Conservation (phyloP, 92 coral and sea anemone genomes). For the Phenganax subtilis region DNA sequence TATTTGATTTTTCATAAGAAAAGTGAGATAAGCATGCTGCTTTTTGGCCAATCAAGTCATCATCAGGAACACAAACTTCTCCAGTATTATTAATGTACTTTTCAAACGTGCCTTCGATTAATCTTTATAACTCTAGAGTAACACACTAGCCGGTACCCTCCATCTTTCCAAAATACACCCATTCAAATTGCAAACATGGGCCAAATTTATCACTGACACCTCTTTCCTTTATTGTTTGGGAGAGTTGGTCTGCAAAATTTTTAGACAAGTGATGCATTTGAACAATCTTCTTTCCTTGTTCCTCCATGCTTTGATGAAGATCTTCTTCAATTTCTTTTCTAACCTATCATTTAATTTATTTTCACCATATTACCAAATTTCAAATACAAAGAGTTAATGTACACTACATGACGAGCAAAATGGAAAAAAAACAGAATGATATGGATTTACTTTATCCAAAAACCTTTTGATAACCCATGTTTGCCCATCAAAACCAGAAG, state of each 20-base stretch:
- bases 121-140: not conserved
- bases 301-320: slow-evolving; percentile 28
- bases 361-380: too few species aligned
- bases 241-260: slow-evolving; percentile 23
- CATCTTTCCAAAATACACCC: not conserved
- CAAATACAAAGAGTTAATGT: too few species aligned
- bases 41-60: not conserved
- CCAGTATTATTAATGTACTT: not conserved
- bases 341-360: not conserved
- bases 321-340: not conserved
- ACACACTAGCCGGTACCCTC: not conserved
- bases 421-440: too few species aligned
- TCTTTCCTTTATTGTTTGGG: not conserved
- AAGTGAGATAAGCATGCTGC: slow-evolving; percentile 6
- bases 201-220: slow-evolving; percentile 7
- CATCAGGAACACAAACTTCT: not conserved
- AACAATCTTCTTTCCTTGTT: slow-evolving; percentile 16
- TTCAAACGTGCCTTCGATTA: not conserved
- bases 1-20: not conserved
- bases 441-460: not conserved
- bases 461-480: slow-evolving; percentile 23
- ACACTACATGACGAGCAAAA: too few species aligned
- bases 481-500: slow-evolving; percentile 3
- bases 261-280: slow-evolving; percentile 23
- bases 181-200: not conserved